These are phyloP conservation scores for Amaurobius ferox DNA, from an alignment of 2,888 invertebrate genomes.

Conservation along the genomic window DNA sequence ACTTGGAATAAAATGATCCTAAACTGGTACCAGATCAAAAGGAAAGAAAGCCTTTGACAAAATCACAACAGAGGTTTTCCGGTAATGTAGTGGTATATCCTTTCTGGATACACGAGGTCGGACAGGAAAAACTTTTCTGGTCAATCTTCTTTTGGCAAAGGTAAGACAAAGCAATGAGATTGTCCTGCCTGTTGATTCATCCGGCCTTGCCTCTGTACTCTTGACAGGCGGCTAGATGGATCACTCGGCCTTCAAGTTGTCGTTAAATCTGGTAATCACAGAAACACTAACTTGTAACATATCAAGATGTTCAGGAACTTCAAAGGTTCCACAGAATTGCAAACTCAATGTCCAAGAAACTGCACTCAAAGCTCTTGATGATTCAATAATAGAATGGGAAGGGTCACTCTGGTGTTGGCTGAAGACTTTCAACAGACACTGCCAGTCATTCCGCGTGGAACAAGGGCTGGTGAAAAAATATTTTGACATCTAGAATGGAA, in stretches of 20 bases:
- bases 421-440: background rate
- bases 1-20: background rate
- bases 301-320: conserved; percentile 35
- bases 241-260: conserved; percentile 20
- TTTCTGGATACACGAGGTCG: background rate
- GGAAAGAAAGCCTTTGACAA: background rate
- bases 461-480: background rate
- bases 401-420: background rate
- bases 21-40: background rate
- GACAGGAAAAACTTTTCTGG: background rate
- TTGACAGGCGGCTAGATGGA: conserved; percentile 72
- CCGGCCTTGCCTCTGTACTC: conserved; percentile 76
- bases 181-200: conserved; percentile 77
- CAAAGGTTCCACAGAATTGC: conserved; percentile 15
- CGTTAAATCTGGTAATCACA: conserved; percentile 67
- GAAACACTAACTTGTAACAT: conserved; percentile 76
- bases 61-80: background rate
- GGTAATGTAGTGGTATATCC: background rate
- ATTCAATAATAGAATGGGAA: background rate
- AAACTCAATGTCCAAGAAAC: background rate
- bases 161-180: background rate
- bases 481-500: too few species aligned
- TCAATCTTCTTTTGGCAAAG: background rate
- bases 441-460: background rate
- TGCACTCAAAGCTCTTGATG: background rate